Evolutionary conservation across 2,113 vertebrate species (phyloP), one percentile per base, ranked within the genome.

Genomic region (Pterocles burchelli): DNA sequence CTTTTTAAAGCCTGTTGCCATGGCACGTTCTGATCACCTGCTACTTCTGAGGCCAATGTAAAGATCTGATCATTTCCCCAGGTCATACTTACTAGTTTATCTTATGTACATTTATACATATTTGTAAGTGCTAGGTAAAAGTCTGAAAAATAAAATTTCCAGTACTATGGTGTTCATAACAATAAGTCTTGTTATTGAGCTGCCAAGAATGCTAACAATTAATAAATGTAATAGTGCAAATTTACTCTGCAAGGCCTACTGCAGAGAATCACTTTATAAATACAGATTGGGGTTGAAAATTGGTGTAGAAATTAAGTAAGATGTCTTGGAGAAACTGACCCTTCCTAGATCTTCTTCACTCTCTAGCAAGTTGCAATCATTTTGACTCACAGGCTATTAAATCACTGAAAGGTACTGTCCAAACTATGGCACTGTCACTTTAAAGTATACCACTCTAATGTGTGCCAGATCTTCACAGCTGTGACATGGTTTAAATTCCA

Each of bases 401-500:
- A 97, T 98, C 95, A 98, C 88, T 97, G 97, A 98, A 98, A 98
- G 97, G 97, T 98, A 98, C 98, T 98, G 98, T 98, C 98, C 95
- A 98, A 98, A 98, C 98, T 98, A 98, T 97, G 98, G 98, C 98
- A 98, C 98, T 98, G 97, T 97, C 98, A 98, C 97, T 98, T 98
- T 97, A 97, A 96, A 92, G 95, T 93, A 98, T 95, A 98, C 97
- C 97, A 98, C 88, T 97, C 96, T 98, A 98, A 97, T 71, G 96
- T 98, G 98, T 98, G 98, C 98, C 98, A 98, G 97, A 98, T 98
- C 98, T 98, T 98, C 98, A 98, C 98, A 98, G 98, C 98, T 98
- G 98, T 98, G 97, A 98, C 98, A 98, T 97, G 98, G 98, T 98
- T 98, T 98, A 98, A 98, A 98, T 97, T 98, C 98, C 98, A 98